These are phyloP conservation scores for Antidorcas marsupialis DNA, from an alignment of 2,113 vertebrate species.

Conservation along the genomic window DNA sequence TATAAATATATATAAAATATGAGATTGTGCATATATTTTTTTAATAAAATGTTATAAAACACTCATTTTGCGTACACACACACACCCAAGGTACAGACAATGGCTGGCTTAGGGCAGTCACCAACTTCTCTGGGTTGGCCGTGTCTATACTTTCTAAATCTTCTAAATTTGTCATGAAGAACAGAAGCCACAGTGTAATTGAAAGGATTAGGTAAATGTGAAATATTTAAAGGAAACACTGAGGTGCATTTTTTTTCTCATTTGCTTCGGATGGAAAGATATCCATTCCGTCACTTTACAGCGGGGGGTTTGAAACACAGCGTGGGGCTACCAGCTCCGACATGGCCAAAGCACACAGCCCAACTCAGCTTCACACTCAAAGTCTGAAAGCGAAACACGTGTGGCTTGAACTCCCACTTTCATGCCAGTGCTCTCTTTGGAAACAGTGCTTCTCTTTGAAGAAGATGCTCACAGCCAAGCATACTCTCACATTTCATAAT, in stretches of 20 bases:
- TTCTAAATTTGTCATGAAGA: not conserved
- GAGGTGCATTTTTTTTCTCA: not conserved
- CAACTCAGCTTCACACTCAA: not conserved
- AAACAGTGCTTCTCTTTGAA: slow-evolving; percentile 51
- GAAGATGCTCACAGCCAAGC: slow-evolving; percentile 56
- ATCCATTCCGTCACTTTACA: not conserved
- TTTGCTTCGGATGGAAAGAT: not conserved
- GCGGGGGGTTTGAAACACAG: not conserved
- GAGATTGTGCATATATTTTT: not conserved
- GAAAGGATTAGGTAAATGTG: not conserved
- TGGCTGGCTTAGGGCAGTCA: no score
- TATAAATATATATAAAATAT: not conserved
- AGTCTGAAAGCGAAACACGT: not conserved
- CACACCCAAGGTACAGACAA: not conserved
- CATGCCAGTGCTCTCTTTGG: slow-evolving; percentile 52
- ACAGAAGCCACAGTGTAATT: not conserved
- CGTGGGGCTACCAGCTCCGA: not conserved
- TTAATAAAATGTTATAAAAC: not conserved
- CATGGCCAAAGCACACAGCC: not conserved
- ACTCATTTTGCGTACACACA: not conserved
- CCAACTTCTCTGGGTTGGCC: not conserved
- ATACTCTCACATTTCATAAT: slow-evolving; percentile 63
- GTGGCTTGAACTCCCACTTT: slow-evolving; percentile 64
- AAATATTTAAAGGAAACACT: slow-evolving; percentile 14
- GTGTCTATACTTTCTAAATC: not conserved